Conservation (phyloP, 2,888 invertebrate species). For the Stramonita haemastoma region DNA sequence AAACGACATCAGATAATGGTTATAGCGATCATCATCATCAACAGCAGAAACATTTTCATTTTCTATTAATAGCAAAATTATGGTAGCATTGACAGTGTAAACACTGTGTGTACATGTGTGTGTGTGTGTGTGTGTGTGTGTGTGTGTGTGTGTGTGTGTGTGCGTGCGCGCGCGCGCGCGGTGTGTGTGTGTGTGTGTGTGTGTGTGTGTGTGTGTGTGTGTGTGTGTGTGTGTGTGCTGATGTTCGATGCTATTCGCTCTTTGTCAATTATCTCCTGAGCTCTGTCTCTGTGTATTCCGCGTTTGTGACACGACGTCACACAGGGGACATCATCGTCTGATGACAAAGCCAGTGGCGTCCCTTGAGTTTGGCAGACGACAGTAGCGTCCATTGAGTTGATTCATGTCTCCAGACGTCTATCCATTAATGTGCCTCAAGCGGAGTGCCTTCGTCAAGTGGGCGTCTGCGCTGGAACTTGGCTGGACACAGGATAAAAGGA, state of each 20-base stretch:
- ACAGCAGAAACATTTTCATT: no score
- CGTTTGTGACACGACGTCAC: constrained; percentile 14
- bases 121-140: not conserved
- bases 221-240: not conserved
- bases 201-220: not conserved
- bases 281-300: not conserved
- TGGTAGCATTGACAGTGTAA: no score
- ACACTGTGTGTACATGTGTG: no score
- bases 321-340: constrained; percentile 35
- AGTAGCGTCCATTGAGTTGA: constrained; percentile 35
- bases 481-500: constrained; percentile 20
- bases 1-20: no score
- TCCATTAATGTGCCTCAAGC: constrained; percentile 12
- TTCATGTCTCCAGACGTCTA: constrained; percentile 34
- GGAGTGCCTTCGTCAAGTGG: constrained; percentile 3
- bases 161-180: no score
- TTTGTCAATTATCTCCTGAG: not conserved
- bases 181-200: no score
- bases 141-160: no score
- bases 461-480: constrained; percentile 1
- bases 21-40: no score
- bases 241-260: not conserved
- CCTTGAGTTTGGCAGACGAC: constrained; percentile 39
- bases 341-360: constrained; percentile 41
- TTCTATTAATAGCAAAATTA: no score